These are phyloP conservation scores for Lamellibrachia columna DNA, from an alignment of 2,888 invertebrate species.

Conservation along the genomic window DNA sequence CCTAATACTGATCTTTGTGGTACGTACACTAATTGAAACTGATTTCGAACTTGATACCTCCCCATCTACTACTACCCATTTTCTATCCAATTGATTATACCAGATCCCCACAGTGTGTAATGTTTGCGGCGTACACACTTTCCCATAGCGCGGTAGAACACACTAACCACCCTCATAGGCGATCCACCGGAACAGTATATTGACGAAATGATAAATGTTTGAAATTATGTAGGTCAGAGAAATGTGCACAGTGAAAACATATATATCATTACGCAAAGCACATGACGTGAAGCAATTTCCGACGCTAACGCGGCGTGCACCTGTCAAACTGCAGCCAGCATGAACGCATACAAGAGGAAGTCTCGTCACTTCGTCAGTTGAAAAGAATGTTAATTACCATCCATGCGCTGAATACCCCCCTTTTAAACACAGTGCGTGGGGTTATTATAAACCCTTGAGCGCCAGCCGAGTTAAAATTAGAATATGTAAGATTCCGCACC, in stretches of 20 bases:
- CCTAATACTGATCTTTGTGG: background rate
- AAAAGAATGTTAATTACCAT: background rate
- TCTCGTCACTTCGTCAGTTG: background rate
- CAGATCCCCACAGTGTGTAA: too few relatives aligned
- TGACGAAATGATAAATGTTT: background rate
- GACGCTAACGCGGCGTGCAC: too few relatives aligned
- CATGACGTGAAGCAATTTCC: background rate
- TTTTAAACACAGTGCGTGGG: background rate
- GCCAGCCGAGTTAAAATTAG: background rate
- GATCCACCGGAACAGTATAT: background rate
- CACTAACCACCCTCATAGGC: background rate
- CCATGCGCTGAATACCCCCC: background rate
- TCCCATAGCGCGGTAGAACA: background rate
- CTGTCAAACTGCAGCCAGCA: background rate
- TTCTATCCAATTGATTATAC: background rate
- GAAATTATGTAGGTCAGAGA: background rate
- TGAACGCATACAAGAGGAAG: background rate
- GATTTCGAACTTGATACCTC: background rate
- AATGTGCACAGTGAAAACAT: background rate
- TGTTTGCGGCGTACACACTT: too few relatives aligned
- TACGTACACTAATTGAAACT: background rate
- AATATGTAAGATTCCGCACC: background rate
- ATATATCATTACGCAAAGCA: background rate
- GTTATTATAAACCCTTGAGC: background rate
- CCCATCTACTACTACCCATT: background rate